Base-by-base conservation (phyloP, 2,888 invertebrate species). In the Orchesella flavescens region DNA sequence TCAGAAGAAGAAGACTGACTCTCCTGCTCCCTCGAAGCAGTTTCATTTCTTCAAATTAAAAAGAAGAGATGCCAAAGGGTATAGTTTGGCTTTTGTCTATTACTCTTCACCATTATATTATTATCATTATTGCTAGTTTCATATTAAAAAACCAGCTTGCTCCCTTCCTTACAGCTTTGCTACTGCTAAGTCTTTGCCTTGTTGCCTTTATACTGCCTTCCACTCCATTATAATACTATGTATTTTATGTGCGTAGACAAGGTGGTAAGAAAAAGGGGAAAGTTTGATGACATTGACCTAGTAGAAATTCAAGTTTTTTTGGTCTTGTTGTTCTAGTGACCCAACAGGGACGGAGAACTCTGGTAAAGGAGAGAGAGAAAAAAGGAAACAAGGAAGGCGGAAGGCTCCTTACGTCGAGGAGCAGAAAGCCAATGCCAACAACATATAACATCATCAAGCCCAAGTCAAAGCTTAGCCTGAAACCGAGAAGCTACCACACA, bases 271-370 rank as follows among this genome's bases (percentile, higher is more conserved):
- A 34, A 66, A 80, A 83, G 79, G 86, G 84, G 87, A 88, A 87
- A 86, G 87, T 84, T 86, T 2, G 34, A 85, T 86, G 88, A 88
- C 87, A 88, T 88, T 88, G 87, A 88, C 88, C 88, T 85, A 86
- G 75, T 82, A 59, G 86, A 86, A 87, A 84, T 82, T 87, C 87
- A 84, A 86, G 87, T 87, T 87, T 87, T 84, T 88, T 84, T 87
- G 84, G 83, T 87, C 87, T 88, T 75, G 79, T 84, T 87, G 87
- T 88, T 88, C 87, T 88, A 88, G 86, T 88, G 87, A 88, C 88
- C 88, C 75, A 87, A 79, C 44, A 53, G 59, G 59, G 59, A 53
- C 44, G 61, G 59, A 68, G 59, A 53, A 12, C 34, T 43, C 5
- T 17, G 57, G 17, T 15, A n/a, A 24, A 57, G 73, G 55, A 72